Evolutionary conservation across 2,888 invertebrate species (phyloP).

Genomic region (Colletes collaris): DNA sequence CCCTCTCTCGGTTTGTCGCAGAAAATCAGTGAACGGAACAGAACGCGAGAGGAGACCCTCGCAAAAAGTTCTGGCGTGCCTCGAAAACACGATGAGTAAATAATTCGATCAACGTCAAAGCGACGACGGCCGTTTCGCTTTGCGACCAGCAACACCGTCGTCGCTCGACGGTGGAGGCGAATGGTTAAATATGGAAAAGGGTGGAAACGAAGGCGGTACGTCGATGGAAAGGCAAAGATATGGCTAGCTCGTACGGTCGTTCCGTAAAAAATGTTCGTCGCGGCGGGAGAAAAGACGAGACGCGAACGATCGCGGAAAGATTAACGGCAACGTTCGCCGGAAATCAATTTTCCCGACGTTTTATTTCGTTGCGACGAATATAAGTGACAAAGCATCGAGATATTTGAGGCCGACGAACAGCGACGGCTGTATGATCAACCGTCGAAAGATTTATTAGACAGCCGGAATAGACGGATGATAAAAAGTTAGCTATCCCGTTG

Average conservation of each 20-base stretch:
- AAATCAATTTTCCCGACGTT: too few species aligned
- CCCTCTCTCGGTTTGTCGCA: background rate
- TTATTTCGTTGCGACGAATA: too few species aligned
- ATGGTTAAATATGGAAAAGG: conserved; percentile 15
- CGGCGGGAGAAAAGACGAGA: too few species aligned
- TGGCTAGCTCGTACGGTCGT: background rate
- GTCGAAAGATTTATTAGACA: conserved; percentile 41
- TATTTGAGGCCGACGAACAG: background rate
- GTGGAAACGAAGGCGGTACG: background rate
- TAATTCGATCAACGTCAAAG: conserved; percentile 41
- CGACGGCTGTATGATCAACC: conserved; percentile 25
- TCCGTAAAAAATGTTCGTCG: too few species aligned
- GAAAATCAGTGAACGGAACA: background rate
- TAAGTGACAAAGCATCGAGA: too few species aligned
- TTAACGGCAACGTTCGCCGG: too few species aligned
- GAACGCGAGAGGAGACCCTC: too few species aligned
- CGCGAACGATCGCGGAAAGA: too few species aligned
- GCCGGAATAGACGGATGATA: conserved; percentile 11
- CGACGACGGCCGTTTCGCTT: conserved; percentile 15
- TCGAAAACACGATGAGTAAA: conserved; percentile 36
- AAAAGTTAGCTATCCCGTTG: background rate
- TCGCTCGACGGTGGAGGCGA: conserved; percentile 14
- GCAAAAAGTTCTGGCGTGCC: conserved; percentile 12
- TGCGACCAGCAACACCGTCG: conserved; percentile 12
- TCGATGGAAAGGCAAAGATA: background rate